Base-by-base conservation (phyloP, 2,113 vertebrate genomes). In the Alectura lathami region DNA sequence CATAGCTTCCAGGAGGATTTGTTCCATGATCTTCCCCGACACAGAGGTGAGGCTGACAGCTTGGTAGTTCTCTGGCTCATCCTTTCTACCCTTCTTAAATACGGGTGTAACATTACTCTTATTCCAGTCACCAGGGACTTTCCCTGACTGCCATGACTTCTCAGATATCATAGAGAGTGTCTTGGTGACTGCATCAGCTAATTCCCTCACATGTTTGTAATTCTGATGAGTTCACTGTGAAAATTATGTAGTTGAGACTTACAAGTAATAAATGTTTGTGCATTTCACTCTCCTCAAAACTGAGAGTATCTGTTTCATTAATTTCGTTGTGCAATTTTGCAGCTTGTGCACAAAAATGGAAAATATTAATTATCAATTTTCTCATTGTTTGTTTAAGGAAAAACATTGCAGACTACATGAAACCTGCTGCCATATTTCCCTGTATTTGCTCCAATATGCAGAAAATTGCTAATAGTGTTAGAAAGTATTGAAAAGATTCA, bases 291-390 rank as follows among this genome's bases (percentile, higher is more conserved):
- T 16, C 20, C 18, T 89, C 57, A 88, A 91, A 72, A 86, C 0
- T 70, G 29, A 70, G 63, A 80, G 11, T 76, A 95, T 83, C 70
- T 86, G 88, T 94, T 89, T 97, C 94, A 83, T 97, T 89, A 78
- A 53, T 89, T 89, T 94, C 91, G 73, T 88, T 96, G 51, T 87
- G 69, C 75, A 94, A 96, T 97, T 97, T 97, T 85, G 96, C 93
- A 97, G 88, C 70, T 95, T 96, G 88, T 68, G 96, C 79, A 93
- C 84, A 57, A 97, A 94, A 75, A 87, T 88, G 93, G 70, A 93
- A 97, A 97, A 96, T 95, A 97, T 96, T 94, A 97, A 97, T 97
- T 98, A 97, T 24, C 80, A 96, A 97, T 98, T 97, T 97, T 93
- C 21, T 95, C 54, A 88, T 96, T 92, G 83, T 96, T 90, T 91